Conservation (phyloP, 92 coral and sea anemone species). For the Palythoa caribaeorum region DNA sequence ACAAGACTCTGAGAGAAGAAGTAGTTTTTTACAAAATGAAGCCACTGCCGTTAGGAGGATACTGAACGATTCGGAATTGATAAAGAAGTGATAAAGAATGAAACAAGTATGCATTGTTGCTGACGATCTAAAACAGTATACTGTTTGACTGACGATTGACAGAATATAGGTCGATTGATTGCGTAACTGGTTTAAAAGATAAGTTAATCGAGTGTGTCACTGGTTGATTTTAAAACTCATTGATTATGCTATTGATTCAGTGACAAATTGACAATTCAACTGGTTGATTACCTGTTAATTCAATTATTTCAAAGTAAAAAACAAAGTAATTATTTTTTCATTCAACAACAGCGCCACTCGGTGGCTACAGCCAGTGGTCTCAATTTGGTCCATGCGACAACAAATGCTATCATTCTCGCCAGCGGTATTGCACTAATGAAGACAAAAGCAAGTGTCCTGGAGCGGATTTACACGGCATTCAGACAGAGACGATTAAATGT, state of each 20-base stretch:
- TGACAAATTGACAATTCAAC: neutral
- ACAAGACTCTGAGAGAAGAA: too few species aligned
- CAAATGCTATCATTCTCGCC: constrained; percentile 71
- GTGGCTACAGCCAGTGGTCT: constrained; percentile 87
- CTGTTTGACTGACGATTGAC: too few species aligned
- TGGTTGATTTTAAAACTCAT: too few species aligned
- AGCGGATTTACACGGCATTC: constrained; percentile 70
- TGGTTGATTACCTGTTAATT: neutral
- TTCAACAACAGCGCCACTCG: constrained; percentile 49
- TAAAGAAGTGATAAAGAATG: too few species aligned
- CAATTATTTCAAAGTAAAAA: neutral
- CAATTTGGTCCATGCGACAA: constrained; percentile 74
- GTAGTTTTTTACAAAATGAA: too few species aligned
- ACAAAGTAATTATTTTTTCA: neutral
- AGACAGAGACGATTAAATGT: constrained; percentile 69
- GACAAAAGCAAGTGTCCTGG: constrained; percentile 75
- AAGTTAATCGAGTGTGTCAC: too few species aligned
- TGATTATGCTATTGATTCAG: neutral
- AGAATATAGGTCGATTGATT: too few species aligned
- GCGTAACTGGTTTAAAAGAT: too few species aligned
- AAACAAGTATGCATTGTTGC: too few species aligned
- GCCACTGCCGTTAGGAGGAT: too few species aligned
- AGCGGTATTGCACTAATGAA: constrained; percentile 81
- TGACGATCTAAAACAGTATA: too few species aligned
- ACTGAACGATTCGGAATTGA: too few species aligned